Evolutionary conservation across 2,113 vertebrate genomes (phyloP), one percentile per base, ranked within the genome.

Genomic region (Hippocampus mohnikei): DNA sequence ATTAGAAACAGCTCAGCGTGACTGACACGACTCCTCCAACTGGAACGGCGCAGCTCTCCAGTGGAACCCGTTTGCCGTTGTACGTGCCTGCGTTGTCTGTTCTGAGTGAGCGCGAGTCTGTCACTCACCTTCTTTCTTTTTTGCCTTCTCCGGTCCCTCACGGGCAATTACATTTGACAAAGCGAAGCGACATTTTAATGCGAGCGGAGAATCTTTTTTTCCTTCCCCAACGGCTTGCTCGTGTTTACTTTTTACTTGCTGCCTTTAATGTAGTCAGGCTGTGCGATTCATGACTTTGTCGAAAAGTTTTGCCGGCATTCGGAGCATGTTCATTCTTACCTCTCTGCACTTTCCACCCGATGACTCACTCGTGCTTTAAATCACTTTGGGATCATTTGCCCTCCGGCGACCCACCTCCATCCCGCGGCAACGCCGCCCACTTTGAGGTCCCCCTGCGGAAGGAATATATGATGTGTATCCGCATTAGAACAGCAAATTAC

Each of bases 151-250:
- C 42, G 3, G 23, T 65, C 63, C 63, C 42, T 48, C 42, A 65
- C 23, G 42, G 63, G 63, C 63, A 65, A 65, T 65, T 65, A 46
- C 40, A 65, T 65, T 46, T 65, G 63, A 65, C 63, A 65, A 46
- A 65, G 63, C 13, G 42, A 15, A 65, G 63, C 12, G 7, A 46
- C 63, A 25, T 46, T 27, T 48, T 65, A 65, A 65, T 25, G 41
- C 41, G 41, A 44, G 41, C 62, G 25, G 62, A 64, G 33, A 37
- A 37, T 37, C 33, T 41, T 25, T 44, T 10, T 63, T 42, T 41
- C 42, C 41, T 40, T 64, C 62, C 62, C 62, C 62, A 21, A 44
- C n/a, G 62, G 11, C 62, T 64, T 6, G 37, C 62, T 3, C n/a
- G 63, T 65, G 42, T 65, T 65, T 46, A 65, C 63, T 65, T 60